These are phyloP conservation scores for Stenoptilia bipunctidactyla DNA, from an alignment of 2,888 invertebrate species.

Conservation along the genomic window DNA sequence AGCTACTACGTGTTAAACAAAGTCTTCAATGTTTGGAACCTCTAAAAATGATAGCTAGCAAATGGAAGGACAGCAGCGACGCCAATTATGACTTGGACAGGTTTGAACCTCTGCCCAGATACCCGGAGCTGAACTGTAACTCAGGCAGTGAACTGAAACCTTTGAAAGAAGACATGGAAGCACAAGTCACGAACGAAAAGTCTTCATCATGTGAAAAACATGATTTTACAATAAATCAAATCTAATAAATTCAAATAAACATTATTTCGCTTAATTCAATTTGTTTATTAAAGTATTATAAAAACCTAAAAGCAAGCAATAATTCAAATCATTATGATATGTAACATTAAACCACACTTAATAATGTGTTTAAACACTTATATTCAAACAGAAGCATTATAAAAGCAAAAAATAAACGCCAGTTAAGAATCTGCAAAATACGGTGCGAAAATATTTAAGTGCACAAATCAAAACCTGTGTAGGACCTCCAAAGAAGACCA, in stretches of 20 bases:
- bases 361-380: constrained; percentile 4
- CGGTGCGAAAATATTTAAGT: constrained; percentile 53
- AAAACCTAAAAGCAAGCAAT: neutral
- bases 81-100: constrained; percentile 35
- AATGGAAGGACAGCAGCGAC: constrained; percentile 41
- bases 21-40: constrained; percentile 58
- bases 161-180: constrained; percentile 24
- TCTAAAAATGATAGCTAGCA: constrained; percentile 45
- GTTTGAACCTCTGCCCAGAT: constrained; percentile 44
- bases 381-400: constrained; percentile 1
- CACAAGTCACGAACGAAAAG: constrained; percentile 15
- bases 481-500: constrained; percentile 75
- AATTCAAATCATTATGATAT: neutral
- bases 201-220: constrained; percentile 19
- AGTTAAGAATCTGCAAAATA: constrained; percentile 32
- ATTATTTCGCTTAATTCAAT: too few relatives aligned
- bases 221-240: constrained; percentile 14
- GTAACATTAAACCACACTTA: constrained; percentile 3
- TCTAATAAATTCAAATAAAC: too few relatives aligned
- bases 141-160: constrained; percentile 29
- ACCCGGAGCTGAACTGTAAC: constrained; percentile 35
- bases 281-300: too few relatives aligned
- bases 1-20: constrained; percentile 53
- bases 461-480: constrained; percentile 56
- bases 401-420: neutral